Evolutionary conservation across 2,797 vertebrate genomes (phyloP), one percentile per base, ranked within the genome.

Genomic region (Gymnothorax javanicus): DNA sequence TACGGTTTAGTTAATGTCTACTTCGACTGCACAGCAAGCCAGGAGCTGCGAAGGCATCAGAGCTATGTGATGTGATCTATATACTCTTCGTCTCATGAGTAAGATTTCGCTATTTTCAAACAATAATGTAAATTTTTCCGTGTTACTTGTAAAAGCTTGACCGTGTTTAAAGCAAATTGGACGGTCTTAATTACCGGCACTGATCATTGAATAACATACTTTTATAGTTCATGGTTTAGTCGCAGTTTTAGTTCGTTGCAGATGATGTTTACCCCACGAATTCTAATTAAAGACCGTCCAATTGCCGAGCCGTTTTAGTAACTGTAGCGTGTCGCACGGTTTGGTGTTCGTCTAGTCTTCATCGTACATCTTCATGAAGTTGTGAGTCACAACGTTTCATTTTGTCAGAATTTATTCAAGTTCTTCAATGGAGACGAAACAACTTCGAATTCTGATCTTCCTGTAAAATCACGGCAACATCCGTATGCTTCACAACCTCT

Each of bases 31-130:
- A 85, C 84, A 84, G 67, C 67, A 20, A 56, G 23, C 67, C 62
- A 25, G 33, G 69, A 69, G 43, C 43, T 73, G 12, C 15, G 64
- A 73, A 82, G 25, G 57, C 71, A 81, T 73, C 79, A 64, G 60
- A 87, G 82, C 83, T 25, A 50, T 84, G 87, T 77, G 87, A 84
- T 88, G 13, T 54, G 87, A 69, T 87, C 20, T 73, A 60, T 58
- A 71, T 71, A 57, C 71, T 56, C 77, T 73, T 60, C 77, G 79
- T 83, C 62, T 57, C 64, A 59, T 20, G 52, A 56, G 56, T 23
- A 69, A 50, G 64, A 83, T 87, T 25, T 81, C 23, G 20, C 20
- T 50, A 81, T 81, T 81, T 56, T 23, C 52, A n/a, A 83, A 83
- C 7, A 64, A 58, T 62, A 17, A 9, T 43, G 58, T 59, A 13